Conservation (phyloP, 2,888 invertebrate genomes). For the Nemotelus nigrinus region DNA sequence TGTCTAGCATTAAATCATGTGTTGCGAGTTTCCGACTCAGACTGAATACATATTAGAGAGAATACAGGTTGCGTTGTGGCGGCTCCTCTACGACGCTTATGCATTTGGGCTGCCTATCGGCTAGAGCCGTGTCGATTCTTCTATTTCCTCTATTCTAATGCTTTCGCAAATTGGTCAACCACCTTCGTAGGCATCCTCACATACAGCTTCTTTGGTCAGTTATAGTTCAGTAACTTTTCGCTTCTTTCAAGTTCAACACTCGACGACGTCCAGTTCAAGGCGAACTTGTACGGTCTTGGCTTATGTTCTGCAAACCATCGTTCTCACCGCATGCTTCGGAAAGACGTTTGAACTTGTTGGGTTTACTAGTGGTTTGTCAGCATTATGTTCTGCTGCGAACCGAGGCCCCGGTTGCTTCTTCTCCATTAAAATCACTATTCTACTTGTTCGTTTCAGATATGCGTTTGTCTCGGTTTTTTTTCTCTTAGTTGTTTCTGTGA, state of each 20-base stretch:
- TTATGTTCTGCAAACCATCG: constrained; percentile 4
- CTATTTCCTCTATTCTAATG: constrained; percentile 3
- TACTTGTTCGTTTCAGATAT: too few species aligned
- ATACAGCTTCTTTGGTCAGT: background rate
- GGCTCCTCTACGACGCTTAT: too few species aligned
- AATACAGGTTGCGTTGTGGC: too few species aligned
- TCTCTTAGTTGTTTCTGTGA: too few species aligned
- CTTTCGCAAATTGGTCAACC: constrained; percentile 12
- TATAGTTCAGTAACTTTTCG: constrained; percentile 22
- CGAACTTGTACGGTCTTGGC: constrained; percentile 25
- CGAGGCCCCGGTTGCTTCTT: too few species aligned
- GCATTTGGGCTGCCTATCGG: too few species aligned
- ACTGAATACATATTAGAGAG: too few species aligned
- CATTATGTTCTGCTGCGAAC: too few species aligned
- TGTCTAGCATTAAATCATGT: too few species aligned
- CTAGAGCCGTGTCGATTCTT: background rate
- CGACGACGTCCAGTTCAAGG: constrained; percentile 32
- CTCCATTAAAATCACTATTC: too few species aligned
- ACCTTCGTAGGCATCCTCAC: background rate
- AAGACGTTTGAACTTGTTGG: constrained; percentile 18
- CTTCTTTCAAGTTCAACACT: constrained; percentile 34
- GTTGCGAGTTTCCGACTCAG: too few species aligned
- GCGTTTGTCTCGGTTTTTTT: too few species aligned
- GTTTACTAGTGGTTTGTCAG: background rate
- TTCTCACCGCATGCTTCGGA: constrained; percentile 1